phyloP scores from a whole-genome alignment of 2,113 vertebrate genomes.

The Tyrannus savana region DNA sequence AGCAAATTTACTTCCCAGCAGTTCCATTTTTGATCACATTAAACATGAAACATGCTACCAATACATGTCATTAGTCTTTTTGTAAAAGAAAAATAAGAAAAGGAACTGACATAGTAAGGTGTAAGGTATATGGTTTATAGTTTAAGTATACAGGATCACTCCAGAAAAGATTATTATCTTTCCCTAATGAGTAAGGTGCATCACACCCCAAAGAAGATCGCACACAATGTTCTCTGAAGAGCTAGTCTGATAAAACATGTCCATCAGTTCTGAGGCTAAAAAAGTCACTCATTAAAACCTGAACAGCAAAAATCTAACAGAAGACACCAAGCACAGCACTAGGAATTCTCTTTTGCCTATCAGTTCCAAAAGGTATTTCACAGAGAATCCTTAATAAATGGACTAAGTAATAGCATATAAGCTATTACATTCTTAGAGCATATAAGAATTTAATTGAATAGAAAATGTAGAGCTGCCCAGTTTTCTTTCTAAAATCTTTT shows the following conservation, averaged over 20 bases:
- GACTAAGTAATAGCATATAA: background rate
- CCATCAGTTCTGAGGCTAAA: background rate
- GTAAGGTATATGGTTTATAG: background rate
- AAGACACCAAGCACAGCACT: background rate
- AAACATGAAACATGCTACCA: background rate
- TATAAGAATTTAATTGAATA: background rate
- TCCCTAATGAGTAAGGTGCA: background rate
- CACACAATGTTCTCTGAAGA: background rate
- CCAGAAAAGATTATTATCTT: background rate
- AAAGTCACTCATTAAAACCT: background rate
- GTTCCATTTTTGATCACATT: background rate
- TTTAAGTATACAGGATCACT: background rate
- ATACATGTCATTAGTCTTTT: background rate
- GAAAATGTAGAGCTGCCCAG: background rate
- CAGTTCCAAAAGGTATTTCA: background rate
- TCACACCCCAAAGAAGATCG: background rate
- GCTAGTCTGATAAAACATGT: background rate
- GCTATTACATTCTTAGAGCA: background rate
- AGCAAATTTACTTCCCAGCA: background rate
- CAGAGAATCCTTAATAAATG: background rate
- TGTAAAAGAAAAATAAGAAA: background rate
- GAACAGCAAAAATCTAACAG: background rate
- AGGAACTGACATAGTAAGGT: background rate
- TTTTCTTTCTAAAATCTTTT: background rate
- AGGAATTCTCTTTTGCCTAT: background rate